A percentile compares a stretch with the other conserved stretches of the same genome.
phyloP scores from a whole-genome alignment of 2,797 vertebrate genomes.

The Cichlasoma orientale region DNA sequence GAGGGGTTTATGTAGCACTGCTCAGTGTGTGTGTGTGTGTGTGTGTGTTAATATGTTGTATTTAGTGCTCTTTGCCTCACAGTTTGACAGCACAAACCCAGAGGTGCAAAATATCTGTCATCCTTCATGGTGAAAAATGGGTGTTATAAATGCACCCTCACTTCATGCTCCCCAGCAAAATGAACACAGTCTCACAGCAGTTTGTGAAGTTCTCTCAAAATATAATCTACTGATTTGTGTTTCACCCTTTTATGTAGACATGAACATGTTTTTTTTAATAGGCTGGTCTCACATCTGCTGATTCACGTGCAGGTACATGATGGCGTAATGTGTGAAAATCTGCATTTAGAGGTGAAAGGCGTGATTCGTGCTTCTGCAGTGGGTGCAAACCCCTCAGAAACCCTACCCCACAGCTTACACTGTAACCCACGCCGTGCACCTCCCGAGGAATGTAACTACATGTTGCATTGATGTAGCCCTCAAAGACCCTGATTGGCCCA shows the following conservation, averaged over 20 bases:
- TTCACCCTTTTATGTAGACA: background rate
- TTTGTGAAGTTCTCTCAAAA: background rate
- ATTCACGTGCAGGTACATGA: background rate
- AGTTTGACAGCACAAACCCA: background rate
- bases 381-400: background rate
- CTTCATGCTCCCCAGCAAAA: background rate
- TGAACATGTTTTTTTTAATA: background rate
- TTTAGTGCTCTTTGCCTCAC: background rate
- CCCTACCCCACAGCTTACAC: background rate
- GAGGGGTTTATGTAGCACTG: background rate
- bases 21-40: background rate
- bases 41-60: background rate
- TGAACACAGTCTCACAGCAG: background rate
- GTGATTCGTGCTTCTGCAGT: background rate
- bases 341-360: background rate
- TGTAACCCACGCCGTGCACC: background rate
- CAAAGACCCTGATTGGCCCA: background rate
- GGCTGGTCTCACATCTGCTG: background rate
- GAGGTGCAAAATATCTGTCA: background rate
- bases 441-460: background rate
- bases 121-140: background rate
- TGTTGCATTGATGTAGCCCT: background rate
- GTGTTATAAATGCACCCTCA: fast-evolving
- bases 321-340: background rate
- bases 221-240: background rate